Conservation (phyloP, 2,113 vertebrate genomes). For the Corythoichthys haematopterus region DNA sequence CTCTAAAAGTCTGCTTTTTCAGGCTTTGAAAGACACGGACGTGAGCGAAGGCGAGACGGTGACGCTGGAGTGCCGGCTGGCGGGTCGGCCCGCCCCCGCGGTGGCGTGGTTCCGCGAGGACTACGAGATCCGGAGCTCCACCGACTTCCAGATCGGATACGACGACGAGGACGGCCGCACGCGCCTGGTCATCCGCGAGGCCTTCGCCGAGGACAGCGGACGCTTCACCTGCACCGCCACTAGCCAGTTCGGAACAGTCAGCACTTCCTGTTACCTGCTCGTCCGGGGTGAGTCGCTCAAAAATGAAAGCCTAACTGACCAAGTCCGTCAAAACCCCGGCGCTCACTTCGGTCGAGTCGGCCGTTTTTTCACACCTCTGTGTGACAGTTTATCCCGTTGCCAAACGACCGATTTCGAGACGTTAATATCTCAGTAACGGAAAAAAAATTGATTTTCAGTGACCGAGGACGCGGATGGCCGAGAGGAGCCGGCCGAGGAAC, state of each 20-base stretch:
- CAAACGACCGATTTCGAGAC: too few relatives aligned
- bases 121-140: conserved; percentile 93
- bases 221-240: conserved; percentile 94
- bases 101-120: conserved; percentile 97
- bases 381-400: too few relatives aligned
- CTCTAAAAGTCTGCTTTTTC: neutral
- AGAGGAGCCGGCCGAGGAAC: conserved; percentile 41
- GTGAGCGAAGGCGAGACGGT: conserved; percentile 93
- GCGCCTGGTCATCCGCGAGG: conserved; percentile 88
- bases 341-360: too few relatives aligned
- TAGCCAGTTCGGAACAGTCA: conserved; percentile 88
- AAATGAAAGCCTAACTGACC: too few relatives aligned
- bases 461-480: conserved; percentile 79
- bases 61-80: conserved; percentile 88
- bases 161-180: conserved; percentile 70
- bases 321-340: too few relatives aligned
- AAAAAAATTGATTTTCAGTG: conserved; percentile 65
- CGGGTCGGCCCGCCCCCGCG: conserved; percentile 81
- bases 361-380: too few relatives aligned
- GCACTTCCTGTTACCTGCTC: conserved; percentile 88
- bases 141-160: conserved; percentile 94
- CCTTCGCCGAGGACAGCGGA: conserved; percentile 95
- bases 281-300: conserved; percentile 76
- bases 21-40: conserved; percentile 87
- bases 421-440: too few relatives aligned